A percentile compares a stretch with the other conserved stretches of the same genome.
phyloP scores from a whole-genome alignment of 1,140 invertebrate species.

The Conus betulinus region DNA sequence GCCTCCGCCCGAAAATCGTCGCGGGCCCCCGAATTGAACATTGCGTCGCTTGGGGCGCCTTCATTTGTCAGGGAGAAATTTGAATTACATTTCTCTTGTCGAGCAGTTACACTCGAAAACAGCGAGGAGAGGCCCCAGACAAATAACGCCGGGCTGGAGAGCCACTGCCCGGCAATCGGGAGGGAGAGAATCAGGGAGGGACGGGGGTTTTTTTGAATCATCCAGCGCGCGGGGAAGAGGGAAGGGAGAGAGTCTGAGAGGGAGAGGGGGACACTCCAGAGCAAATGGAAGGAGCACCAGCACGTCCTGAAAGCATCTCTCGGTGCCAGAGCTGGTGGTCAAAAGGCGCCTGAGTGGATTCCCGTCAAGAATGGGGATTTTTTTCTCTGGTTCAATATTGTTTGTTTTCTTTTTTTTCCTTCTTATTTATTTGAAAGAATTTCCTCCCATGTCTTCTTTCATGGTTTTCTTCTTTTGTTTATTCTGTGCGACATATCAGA shows the following conservation, averaged over 20 bases:
- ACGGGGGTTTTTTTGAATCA: constrained; percentile 29
- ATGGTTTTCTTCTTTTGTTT: too few species aligned
- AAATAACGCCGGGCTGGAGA: background rate
- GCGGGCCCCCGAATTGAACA: background rate
- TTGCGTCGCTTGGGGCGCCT: background rate
- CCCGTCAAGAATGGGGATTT: background rate
- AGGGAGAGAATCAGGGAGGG: background rate
- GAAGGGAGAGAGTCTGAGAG: background rate
- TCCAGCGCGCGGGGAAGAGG: background rate
- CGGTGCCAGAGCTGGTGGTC: too few species aligned
- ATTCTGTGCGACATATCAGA: too few species aligned
- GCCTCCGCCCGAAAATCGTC: background rate
- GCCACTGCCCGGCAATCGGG: background rate
- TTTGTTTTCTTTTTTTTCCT: background rate
- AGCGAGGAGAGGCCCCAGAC: background rate
- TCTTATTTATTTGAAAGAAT: background rate
- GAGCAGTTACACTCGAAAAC: constrained; percentile 30
- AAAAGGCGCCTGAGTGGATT: too few species aligned
- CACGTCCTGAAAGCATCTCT: background rate
- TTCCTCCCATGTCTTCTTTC: background rate
- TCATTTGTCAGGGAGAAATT: constrained; percentile 20
- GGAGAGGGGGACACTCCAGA: background rate
- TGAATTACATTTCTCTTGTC: constrained; percentile 32
- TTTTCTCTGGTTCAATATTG: background rate
- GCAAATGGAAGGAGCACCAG: background rate